Conservation (phyloP, 2,797 vertebrate genomes). For the Pseudocheirus occidentalis region DNA sequence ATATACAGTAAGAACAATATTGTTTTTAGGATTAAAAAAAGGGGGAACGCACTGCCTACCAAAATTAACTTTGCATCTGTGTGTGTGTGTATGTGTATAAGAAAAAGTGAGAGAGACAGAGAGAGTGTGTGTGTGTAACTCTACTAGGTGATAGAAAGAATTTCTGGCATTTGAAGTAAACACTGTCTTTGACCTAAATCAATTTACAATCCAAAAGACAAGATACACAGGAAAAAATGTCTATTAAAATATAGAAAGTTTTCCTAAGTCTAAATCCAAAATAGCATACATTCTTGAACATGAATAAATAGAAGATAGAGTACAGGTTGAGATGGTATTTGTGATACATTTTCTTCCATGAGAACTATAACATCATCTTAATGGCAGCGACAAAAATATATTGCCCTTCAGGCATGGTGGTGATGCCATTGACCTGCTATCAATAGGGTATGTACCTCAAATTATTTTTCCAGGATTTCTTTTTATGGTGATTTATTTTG, state of each 20-base stretch:
- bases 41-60: neutral
- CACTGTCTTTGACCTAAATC: neutral
- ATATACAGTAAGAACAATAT: no score
- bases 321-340: neutral
- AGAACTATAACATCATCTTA: neutral
- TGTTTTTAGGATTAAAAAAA: neutral
- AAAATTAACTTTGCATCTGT: neutral
- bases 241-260: neutral
- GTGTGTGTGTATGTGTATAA: no score
- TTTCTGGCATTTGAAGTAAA: neutral
- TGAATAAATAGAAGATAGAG: neutral
- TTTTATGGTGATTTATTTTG: neutral
- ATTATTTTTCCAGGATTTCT: neutral
- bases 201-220: conserved; percentile 1
- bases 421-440: neutral
- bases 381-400: neutral
- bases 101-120: no score
- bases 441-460: neutral
- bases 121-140: neutral
- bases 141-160: neutral
- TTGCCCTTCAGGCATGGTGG: neutral
- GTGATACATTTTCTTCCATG: neutral
- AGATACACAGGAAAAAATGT: neutral
- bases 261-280: neutral
- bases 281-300: neutral